These are phyloP conservation scores for Piaya cayana DNA, from an alignment of 2,113 vertebrate species.

Conservation along the genomic window DNA sequence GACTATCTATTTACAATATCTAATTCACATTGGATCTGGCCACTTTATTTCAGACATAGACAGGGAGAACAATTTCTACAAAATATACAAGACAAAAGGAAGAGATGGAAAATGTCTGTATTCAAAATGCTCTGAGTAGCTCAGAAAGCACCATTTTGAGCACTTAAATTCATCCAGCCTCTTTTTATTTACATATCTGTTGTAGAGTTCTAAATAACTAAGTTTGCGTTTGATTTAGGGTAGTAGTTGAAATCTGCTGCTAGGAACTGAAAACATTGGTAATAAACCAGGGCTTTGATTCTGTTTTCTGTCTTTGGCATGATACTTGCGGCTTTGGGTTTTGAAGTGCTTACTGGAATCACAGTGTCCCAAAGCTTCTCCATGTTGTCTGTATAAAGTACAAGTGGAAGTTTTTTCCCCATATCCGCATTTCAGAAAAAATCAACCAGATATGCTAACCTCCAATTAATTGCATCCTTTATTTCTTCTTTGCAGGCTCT, in stretches of 20 bases:
- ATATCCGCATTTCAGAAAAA: not conserved
- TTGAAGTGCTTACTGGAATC: not conserved
- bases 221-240: not conserved
- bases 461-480: not conserved
- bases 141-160: not conserved
- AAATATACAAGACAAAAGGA: not conserved
- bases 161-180: not conserved
- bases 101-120: not conserved
- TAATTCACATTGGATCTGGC: rapidly evolving
- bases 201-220: not conserved
- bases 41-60: not conserved
- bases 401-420: not conserved
- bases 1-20: not conserved
- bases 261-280: not conserved
- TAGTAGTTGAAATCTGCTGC: not conserved
- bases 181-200: not conserved
- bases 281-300: not conserved
- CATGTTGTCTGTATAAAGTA: not conserved
- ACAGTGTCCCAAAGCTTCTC: not conserved
- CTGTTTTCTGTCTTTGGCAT: not conserved
- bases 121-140: not conserved
- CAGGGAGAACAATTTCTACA: not conserved
- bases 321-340: not conserved
- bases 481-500: not conserved
- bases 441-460: not conserved